These are phyloP conservation scores for Picathartes gymnocephalus DNA, from an alignment of 2,113 vertebrate genomes.

Conservation along the genomic window DNA sequence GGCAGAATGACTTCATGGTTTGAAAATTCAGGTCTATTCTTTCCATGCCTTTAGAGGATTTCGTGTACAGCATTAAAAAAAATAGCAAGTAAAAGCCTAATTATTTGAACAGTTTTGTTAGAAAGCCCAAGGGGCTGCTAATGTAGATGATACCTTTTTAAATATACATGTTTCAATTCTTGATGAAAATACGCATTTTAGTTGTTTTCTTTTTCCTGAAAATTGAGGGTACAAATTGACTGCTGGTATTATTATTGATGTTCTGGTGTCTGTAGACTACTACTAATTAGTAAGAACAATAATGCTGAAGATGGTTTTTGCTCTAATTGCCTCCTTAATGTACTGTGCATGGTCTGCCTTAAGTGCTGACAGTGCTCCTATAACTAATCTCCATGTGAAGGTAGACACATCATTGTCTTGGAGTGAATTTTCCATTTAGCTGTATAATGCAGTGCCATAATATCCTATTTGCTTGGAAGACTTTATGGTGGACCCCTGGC, in stretches of 20 bases:
- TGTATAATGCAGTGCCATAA: background rate
- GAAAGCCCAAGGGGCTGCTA: background rate
- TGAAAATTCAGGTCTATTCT: background rate
- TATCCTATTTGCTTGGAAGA: slow-evolving; percentile 23
- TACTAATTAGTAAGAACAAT: slow-evolving; percentile 69
- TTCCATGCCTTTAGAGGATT: background rate
- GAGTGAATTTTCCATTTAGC: slow-evolving; percentile 53
- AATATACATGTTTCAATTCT: slow-evolving; percentile 7
- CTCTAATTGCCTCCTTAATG: slow-evolving; percentile 64
- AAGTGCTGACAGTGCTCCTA: slow-evolving; percentile 66
- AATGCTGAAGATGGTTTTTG: slow-evolving; percentile 62
- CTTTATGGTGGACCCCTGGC: background rate
- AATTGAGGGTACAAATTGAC: slow-evolving; percentile 31
- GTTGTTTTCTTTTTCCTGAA: slow-evolving; percentile 34
- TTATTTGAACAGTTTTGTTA: slow-evolving; percentile 51
- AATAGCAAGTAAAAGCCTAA: background rate
- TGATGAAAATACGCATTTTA: background rate
- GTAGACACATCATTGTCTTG: slow-evolving; percentile 53
- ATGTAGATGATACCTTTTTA: slow-evolving; percentile 30
- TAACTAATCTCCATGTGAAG: slow-evolving; percentile 58
- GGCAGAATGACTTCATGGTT: background rate
- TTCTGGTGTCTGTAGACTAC: slow-evolving; percentile 38
- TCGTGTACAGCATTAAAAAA: background rate
- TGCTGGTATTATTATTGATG: slow-evolving; percentile 47
- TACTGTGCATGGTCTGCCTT: slow-evolving; percentile 61